Conservation (phyloP, 2,113 vertebrate species). For the Danio rerio region GRCz12tu NC_133176.1:7383001-7383500, state of each 20-base stretch:
- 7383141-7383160: not conserved
- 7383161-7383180: not conserved
- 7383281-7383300: not conserved
- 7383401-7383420: not conserved
- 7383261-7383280: not conserved
- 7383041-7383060: not conserved
- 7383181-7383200: not conserved
- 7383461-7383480: not conserved
- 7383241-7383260: not conserved
- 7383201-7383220: not conserved
- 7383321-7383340: not conserved
- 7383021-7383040: constrained; percentile 25
- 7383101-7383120: constrained; percentile 15
- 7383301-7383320: not conserved
- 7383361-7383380: not conserved
- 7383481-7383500: constrained; percentile 28
- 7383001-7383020: not conserved
- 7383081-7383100: constrained; percentile 44
- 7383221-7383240: not conserved
- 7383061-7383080: constrained; percentile 33
- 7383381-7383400: not conserved
- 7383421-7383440: not conserved
- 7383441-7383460: constrained; percentile 26
- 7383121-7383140: constrained; percentile 45
- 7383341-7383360: not conserved